These are phyloP conservation scores for Helleia helle DNA, from an alignment of 2,888 invertebrate species.

Conservation along the genomic window DNA sequence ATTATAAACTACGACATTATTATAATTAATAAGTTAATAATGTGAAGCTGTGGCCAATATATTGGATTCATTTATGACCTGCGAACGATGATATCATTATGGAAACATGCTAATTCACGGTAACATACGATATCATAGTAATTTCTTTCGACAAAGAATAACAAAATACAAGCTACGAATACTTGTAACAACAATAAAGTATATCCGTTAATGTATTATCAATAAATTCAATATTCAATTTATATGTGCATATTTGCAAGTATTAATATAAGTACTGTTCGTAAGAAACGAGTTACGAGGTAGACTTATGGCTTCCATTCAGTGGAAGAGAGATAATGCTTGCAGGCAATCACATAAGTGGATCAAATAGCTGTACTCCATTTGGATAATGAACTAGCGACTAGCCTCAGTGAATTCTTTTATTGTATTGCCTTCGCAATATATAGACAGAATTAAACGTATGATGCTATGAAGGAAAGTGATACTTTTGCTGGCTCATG, in stretches of 20 bases:
- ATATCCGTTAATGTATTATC: slow-evolving; percentile 4
- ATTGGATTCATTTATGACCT: too few relatives aligned
- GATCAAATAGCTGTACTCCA: slow-evolving; percentile 74
- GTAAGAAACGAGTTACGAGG: slow-evolving; percentile 62
- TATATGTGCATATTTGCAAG: slow-evolving; percentile 45
- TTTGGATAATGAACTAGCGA: slow-evolving; percentile 72
- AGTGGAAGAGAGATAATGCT: slow-evolving; percentile 67
- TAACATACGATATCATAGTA: too few relatives aligned
- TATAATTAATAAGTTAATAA: too few relatives aligned
- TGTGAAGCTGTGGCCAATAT: too few relatives aligned
- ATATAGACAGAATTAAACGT: slow-evolving; percentile 22
- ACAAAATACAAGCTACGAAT: not conserved
- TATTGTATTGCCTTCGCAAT: slow-evolving; percentile 48
- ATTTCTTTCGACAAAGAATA: not conserved
- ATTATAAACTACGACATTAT: too few relatives aligned
- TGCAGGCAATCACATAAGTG: slow-evolving; percentile 74
- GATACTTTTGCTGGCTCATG: not conserved
- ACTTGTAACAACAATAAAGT: not conserved
- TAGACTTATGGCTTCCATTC: slow-evolving; percentile 71
- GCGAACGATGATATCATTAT: too few relatives aligned
- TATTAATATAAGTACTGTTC: slow-evolving; percentile 41
- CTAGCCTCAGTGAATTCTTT: slow-evolving; percentile 42
- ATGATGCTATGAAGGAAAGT: slow-evolving; percentile 8
- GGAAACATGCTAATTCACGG: too few relatives aligned
- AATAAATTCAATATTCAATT: slow-evolving; percentile 30